Percentiles rank a stretch among this genome's conserved stretches.
These are phyloP conservation scores for Ormyrus labotus DNA, from an alignment of 2,888 invertebrate species.

Conservation along the genomic window DNA sequence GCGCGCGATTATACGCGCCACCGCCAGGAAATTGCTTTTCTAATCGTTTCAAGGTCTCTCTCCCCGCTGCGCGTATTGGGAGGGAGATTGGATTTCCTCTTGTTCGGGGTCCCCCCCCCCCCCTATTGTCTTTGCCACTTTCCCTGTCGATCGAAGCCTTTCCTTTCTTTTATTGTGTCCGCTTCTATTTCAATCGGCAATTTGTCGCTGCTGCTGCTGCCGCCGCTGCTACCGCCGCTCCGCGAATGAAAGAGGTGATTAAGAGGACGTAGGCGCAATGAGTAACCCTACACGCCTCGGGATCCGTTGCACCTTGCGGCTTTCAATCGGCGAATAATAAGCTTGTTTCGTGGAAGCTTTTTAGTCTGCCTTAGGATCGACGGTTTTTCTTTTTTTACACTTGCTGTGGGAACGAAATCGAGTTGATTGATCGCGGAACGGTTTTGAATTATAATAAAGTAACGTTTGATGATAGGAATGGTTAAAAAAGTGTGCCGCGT, in stretches of 20 bases:
- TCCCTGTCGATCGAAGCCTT: constrained; percentile 54
- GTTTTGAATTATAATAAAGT: too few relatives aligned
- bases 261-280: background rate
- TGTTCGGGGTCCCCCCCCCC: background rate
- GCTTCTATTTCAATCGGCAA: constrained; percentile 24
- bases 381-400: constrained; percentile 8
- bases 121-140: constrained; percentile 55
- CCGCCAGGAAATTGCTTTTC: constrained; percentile 53
- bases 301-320: constrained; percentile 43
- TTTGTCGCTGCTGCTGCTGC: constrained; percentile 10
- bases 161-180: constrained; percentile 3
- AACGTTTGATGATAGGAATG: too few relatives aligned
- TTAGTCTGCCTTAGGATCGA: background rate
- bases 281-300: constrained; percentile 35
- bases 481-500: too few relatives aligned
- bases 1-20: constrained; percentile 15
- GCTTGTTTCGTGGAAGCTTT: constrained; percentile 23
- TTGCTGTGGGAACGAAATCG: too few relatives aligned
- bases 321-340: constrained; percentile 41
- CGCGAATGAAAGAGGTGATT: constrained; percentile 38
- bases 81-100: constrained; percentile 23
- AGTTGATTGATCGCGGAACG: too few relatives aligned
- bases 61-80: background rate
- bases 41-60: constrained; percentile 57
- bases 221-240: too few relatives aligned